Base-by-base conservation (phyloP, 2,113 vertebrate species). In the Canis aureus region DNA sequence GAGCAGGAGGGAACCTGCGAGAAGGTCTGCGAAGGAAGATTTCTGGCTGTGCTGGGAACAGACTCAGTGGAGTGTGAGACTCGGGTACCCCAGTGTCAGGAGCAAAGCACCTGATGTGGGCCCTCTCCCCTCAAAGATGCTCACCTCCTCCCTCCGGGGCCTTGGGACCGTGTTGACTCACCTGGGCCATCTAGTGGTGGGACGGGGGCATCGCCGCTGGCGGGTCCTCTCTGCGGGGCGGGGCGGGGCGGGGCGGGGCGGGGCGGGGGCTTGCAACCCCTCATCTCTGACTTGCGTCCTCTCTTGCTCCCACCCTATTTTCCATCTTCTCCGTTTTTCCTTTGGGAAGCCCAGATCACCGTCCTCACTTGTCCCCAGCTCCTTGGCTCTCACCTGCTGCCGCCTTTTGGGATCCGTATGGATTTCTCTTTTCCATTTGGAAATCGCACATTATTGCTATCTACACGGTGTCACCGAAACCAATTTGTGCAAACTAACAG, bases 381-480 rank as follows among this genome's bases (percentile, higher is more conserved):
- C 59, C 67, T 93, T 35, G 62, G 29, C 84, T 88, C 89, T 84
- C n/a, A 59, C 91, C 19, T 38, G 32, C 95, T 94, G 86, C 59
- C 43, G 86, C 59, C 43, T 69, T 85, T 94, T 55, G 15, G 85
- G 89, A 76, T 91, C 89, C 32, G 66, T 80, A 86, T 76, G 89
- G 85, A 97, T 95, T 94, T 93, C 76, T 94, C 93, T 82, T 95
- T 93, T 92, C 81, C 64, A 19, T 91, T 78, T 25, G 49, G 94
- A 98, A 98, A 79, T 57, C 35, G 2, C 55, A 15, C 8, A 13
- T 96, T 93, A 86, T 91, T 95, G 95, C 96, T 97, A 96, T 91
- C 97, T 97, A 93, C 38, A 92, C 69, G 5, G 59, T 98, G 97
- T 96, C 95, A 51, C 96, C 43, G 94, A 95, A 98, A 98, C 79